A percentile compares a stretch with the other conserved stretches of the same genome.
Conservation (phyloP, 92 coral and sea anemone genomes). For the Zoanthus sansibaricus region DNA sequence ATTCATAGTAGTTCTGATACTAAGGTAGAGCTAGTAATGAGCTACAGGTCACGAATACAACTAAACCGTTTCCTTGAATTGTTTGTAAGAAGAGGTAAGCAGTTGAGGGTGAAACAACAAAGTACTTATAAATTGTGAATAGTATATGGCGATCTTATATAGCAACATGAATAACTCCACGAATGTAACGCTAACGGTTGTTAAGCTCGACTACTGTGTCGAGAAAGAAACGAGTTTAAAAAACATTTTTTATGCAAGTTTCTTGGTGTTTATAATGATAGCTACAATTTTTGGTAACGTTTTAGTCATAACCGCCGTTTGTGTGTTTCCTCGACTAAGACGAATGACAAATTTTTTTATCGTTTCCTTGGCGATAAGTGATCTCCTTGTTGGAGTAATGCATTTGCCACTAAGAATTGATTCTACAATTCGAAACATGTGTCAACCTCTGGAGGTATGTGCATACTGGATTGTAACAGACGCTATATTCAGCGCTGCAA, state of each 20-base stretch:
- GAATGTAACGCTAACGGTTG: not conserved
- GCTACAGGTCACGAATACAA: not conserved
- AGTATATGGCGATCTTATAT: not conserved
- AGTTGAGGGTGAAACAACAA: not conserved
- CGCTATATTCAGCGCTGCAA: slow-evolving; percentile 78
- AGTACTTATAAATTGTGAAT: not conserved
- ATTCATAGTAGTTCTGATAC: not conserved
- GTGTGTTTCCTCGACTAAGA: slow-evolving; percentile 78
- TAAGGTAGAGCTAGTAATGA: slow-evolving; percentile 14
- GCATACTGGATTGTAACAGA: slow-evolving; percentile 83
- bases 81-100: not conserved
- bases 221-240: slow-evolving; percentile 4
- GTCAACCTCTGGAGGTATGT: slow-evolving; percentile 68
- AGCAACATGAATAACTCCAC: slow-evolving; percentile 41
- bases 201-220: slow-evolving; percentile 1
- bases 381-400: slow-evolving; percentile 78
- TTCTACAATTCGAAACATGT: slow-evolving; percentile 72
- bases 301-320: slow-evolving; percentile 89
- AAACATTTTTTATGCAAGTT: slow-evolving; percentile 60
- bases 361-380: slow-evolving; percentile 92
- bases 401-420: slow-evolving; percentile 91
- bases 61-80: not conserved
- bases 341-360: slow-evolving; percentile 91
- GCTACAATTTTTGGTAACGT: slow-evolving; percentile 91
- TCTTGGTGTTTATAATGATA: slow-evolving; percentile 78